Conservation (phyloP, 1,140 invertebrate genomes). For the Diprion similis region DNA sequence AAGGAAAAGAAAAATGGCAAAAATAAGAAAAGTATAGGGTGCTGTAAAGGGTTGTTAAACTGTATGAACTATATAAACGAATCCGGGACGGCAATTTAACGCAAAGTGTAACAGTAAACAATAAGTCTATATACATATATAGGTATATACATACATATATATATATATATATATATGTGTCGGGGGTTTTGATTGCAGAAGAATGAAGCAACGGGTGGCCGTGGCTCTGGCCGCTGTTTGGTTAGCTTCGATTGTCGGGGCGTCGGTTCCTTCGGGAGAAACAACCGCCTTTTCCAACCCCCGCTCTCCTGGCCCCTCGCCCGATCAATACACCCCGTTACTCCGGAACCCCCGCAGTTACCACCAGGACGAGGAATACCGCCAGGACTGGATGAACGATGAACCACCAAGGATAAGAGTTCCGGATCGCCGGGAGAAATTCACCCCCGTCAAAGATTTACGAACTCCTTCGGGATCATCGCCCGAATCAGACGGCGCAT, state of each 20-base stretch:
- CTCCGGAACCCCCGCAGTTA: slow-evolving; percentile 41
- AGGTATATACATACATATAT: too few relatives aligned
- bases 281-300: slow-evolving; percentile 33
- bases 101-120: too few relatives aligned
- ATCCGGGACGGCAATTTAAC: too few relatives aligned
- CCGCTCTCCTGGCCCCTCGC: slow-evolving; percentile 34
- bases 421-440: not conserved
- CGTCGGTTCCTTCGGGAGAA: slow-evolving; percentile 29
- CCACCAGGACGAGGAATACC: slow-evolving; percentile 19
- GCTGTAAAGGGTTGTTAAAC: too few relatives aligned
- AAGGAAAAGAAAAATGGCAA: too few relatives aligned
- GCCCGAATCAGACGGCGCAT: too few relatives aligned
- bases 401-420: slow-evolving; percentile 23
- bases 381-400: slow-evolving; percentile 27
- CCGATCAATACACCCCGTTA: slow-evolving; percentile 57
- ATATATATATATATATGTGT: too few relatives aligned
- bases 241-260: slow-evolving; percentile 43
- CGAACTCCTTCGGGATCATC: too few relatives aligned
- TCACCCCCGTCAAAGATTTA: not conserved
- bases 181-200: slow-evolving; percentile 42
- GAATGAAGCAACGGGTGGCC: slow-evolving; percentile 51
- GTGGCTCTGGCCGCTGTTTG: slow-evolving; percentile 51
- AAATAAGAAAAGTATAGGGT: too few relatives aligned
- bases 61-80: too few relatives aligned
- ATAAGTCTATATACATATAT: too few relatives aligned